These are phyloP conservation scores for Eurytoma adleriae DNA, from an alignment of 2,888 invertebrate genomes.

Conservation along the genomic window DNA sequence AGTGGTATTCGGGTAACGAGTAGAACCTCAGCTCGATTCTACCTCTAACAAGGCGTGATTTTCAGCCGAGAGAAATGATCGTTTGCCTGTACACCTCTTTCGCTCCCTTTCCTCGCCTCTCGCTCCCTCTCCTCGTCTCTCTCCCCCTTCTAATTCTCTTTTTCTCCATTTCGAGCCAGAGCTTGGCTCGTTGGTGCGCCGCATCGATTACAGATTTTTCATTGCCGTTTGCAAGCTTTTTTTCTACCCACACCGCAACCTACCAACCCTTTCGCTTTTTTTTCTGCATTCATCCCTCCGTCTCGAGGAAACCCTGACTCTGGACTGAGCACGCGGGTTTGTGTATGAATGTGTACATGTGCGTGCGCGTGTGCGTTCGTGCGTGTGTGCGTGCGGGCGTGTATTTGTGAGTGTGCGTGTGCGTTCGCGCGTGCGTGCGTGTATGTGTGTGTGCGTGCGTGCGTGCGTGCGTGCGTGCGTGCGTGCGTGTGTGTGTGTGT, in stretches of 20 bases:
- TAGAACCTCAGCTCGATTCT: background rate
- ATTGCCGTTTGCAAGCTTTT: constrained; percentile 28
- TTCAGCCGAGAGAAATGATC: constrained; percentile 37
- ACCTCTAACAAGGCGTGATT: constrained; percentile 46
- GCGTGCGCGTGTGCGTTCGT: too few species aligned
- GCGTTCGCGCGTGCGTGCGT: background rate
- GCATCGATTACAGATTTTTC: constrained; percentile 56
- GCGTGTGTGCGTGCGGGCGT: background rate
- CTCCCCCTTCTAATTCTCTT: background rate
- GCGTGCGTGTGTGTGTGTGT: too few species aligned
- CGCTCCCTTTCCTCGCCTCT: constrained; percentile 19
- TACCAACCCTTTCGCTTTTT: constrained; percentile 30
- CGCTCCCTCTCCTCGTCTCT: constrained; percentile 3
- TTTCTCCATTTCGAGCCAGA: background rate
- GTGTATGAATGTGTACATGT: background rate
- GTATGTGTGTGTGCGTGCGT: background rate
- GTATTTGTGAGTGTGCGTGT: background rate
- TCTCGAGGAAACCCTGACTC: background rate
- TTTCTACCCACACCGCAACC: background rate
- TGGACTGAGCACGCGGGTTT: background rate
- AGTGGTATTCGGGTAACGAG: constrained; percentile 6
- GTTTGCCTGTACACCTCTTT: background rate
- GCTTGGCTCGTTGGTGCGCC: background rate
- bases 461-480: background rate
- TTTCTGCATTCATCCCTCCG: constrained; percentile 13